phyloP scores from a whole-genome alignment of 1,140 invertebrate species.

The Megalonaias nervosa region DNA sequence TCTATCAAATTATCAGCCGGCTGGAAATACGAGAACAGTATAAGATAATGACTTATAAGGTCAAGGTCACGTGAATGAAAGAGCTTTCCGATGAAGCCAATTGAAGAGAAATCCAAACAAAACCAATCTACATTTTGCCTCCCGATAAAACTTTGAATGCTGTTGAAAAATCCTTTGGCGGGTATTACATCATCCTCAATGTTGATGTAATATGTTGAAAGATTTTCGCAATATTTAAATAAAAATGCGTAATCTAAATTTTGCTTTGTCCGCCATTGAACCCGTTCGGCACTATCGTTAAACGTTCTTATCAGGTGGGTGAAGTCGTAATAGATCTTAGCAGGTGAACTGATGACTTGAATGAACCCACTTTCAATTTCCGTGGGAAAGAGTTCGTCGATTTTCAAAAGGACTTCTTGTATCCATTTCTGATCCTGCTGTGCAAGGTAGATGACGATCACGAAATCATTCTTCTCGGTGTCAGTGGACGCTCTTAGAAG shows the following conservation, averaged over 20 bases:
- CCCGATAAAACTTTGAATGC: conserved; percentile 61
- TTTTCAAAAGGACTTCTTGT: too few relatives aligned
- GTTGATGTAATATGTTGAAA: conserved; percentile 69
- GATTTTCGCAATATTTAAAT: conserved; percentile 62
- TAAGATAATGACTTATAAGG: conserved; percentile 89
- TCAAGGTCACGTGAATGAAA: conserved; percentile 89
- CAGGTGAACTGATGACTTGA: too few relatives aligned
- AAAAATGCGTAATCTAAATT: conserved; percentile 68
- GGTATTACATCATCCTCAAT: conserved; percentile 69
- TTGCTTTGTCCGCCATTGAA: conserved; percentile 73
- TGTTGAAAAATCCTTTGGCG: conserved; percentile 52
- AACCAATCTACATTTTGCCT: conserved; percentile 82
- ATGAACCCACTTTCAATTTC: too few relatives aligned
- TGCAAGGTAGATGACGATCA: too few relatives aligned
- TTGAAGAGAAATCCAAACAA: conserved; percentile 90
- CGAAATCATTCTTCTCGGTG: too few relatives aligned
- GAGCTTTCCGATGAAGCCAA: conserved; percentile 80
- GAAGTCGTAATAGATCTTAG: too few relatives aligned
- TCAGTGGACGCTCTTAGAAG: too few relatives aligned
- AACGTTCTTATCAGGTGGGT: conserved; percentile 77
- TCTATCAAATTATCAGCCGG: conserved; percentile 83
- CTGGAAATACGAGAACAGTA: conserved; percentile 94
- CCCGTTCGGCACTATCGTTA: conserved; percentile 87
- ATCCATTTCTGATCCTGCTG: too few relatives aligned
- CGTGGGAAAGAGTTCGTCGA: too few relatives aligned